Base-by-base conservation (phyloP, 2,888 invertebrate genomes). In the Platycheirus rosarum region DNA sequence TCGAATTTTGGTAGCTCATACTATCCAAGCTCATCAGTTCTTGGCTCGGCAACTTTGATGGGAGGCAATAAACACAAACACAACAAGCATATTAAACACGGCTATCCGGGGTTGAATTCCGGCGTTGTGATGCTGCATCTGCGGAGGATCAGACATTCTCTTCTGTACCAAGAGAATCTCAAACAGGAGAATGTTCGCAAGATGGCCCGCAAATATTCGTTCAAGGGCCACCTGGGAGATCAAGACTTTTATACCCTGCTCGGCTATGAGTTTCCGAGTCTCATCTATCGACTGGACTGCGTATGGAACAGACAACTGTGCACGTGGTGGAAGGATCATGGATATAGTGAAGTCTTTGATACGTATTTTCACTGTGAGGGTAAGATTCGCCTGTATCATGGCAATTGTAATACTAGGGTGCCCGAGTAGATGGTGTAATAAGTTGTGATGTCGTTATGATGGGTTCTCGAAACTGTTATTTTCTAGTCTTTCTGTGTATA, bases 271-370 rank as follows among this genome's bases (percentile, higher is more conserved):
- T 91, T 94, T 86, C 94, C 94, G 6, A 92, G 94, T 84, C 89
- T 96, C 49, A 94, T 96, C 86, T 93, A 94, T 88, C 92, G 93
- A 11, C 89, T 96, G 46, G 94, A 95, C 76, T 96, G 96, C 87
- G 92, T 93, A 3, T 96, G 96, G 94, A 96, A 96, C 89, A 91
- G 95, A 57, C 96, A 96, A 88, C 89, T 96, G 70, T 96, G 96
- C 88, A 93, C 93, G 0, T 96, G 95, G 95, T 96, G 96, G 96
- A 92, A 92, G 86, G 93, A 94, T 84, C 93, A 95, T 85, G 95
- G 95, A 0, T 95, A 95, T 85, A 91, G 92, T 32, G 93, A 94
- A 85, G 92, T 95, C 40, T 96, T 96, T 88, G 92, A 94, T 84
- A 90, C 92, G 80, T 96, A 95, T 90, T 94, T 93, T 85, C 91